Conservation (phyloP, 2,113 vertebrate species). For the Sylvicapra grimmia region DNA sequence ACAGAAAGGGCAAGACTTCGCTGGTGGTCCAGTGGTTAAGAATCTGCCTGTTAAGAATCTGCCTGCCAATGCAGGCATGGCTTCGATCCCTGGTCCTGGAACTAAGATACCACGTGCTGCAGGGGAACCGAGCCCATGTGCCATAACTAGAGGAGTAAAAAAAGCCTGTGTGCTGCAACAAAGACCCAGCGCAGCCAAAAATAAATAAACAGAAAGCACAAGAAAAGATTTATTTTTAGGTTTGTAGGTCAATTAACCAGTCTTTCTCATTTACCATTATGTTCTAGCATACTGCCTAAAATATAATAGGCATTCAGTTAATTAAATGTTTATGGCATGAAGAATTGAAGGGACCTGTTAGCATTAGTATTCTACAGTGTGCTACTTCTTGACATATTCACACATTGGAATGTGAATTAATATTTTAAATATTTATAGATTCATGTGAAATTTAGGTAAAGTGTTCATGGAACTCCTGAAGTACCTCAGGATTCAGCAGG, state of each 20-base stretch:
- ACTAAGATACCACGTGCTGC: not conserved
- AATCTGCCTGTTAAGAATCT: not conserved
- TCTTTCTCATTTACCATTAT: not conserved
- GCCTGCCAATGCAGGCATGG: not conserved
- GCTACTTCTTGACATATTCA: not conserved
- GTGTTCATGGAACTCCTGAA: not conserved
- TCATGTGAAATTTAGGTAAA: not conserved
- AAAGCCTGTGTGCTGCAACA: not conserved
- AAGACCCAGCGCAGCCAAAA: not conserved
- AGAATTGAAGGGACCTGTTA: not conserved
- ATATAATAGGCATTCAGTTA: not conserved
- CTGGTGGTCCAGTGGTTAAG: not conserved
- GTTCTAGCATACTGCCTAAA: not conserved
- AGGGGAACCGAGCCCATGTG: not conserved
- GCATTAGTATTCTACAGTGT: not conserved
- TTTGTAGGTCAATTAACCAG: not conserved
- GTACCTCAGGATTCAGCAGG: not conserved
- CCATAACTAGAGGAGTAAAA: not conserved
- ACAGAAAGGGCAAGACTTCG: not conserved
- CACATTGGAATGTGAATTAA: not conserved
- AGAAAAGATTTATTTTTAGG: not conserved
- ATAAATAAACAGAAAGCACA: not conserved
- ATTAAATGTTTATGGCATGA: slow-evolving; percentile 2
- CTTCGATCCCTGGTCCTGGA: not conserved
- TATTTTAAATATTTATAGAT: slow-evolving; percentile 18